phyloP scores from a whole-genome alignment of 2,797 vertebrate genomes.

The Aviceda leuphotes region DNA sequence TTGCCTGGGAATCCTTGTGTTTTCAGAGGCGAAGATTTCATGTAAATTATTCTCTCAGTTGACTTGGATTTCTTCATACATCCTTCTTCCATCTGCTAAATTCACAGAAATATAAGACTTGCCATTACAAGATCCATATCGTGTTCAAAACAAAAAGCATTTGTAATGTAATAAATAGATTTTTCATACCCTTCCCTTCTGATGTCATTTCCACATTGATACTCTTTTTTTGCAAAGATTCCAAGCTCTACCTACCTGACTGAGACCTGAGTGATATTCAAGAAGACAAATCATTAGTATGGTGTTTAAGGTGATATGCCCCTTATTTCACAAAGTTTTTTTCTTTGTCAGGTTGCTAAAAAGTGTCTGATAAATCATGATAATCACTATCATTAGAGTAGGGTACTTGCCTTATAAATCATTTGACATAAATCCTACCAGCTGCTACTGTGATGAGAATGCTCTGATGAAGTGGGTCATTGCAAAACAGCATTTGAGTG shows the following conservation, averaged over 20 bases:
- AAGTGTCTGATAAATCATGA: constrained; percentile 30
- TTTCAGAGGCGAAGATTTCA: not conserved
- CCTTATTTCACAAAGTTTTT: constrained; percentile 2
- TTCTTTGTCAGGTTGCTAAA: constrained; percentile 17
- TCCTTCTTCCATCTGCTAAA: constrained; percentile 23
- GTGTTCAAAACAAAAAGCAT: not conserved
- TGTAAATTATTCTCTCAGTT: constrained; percentile 55
- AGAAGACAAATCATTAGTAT: constrained; percentile 3
- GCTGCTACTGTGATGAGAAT: not conserved
- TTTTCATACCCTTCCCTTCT: not conserved
- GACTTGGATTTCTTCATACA: constrained; percentile 12
- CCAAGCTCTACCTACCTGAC: not conserved
- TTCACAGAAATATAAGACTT: constrained; percentile 47
- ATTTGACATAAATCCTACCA: constrained; percentile 11
- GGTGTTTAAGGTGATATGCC: not conserved
- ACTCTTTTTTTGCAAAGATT: not conserved
- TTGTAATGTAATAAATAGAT: not conserved
- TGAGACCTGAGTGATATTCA: not conserved
- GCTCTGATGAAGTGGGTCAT: not conserved
- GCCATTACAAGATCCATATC: not conserved
- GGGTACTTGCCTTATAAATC: constrained; percentile 21
- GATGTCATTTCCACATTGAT: not conserved
- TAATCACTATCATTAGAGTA: constrained; percentile 22
- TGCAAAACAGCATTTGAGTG: not conserved
- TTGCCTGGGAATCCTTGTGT: not conserved